Evolutionary conservation across 2,888 invertebrate species (phyloP), one percentile per base, ranked within the genome.

Genomic region (Vandiemenella viatica): DNA sequence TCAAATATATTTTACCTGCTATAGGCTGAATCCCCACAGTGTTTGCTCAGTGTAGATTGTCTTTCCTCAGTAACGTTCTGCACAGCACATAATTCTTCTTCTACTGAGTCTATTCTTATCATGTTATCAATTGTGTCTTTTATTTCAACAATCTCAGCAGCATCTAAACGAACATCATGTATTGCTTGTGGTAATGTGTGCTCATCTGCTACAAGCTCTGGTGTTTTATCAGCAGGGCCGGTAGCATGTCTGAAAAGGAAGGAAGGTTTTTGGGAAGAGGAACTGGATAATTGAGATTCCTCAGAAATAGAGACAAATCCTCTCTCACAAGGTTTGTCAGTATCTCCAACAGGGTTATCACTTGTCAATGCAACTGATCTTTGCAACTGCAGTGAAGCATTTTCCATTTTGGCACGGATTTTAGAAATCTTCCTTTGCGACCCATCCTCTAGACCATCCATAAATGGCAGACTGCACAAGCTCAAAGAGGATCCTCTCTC

Each of bases 21-120:
- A 68, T 87, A 87, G 48, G 87, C 87, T 21, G 87, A 87, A 67
- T 87, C 87, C 21, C 76, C 73, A 54, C 69, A 68, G 40, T 69
- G 59, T 55, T 71, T 70, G 45, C 58, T 56, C 50, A 37, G 60
- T 56, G 59, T 65, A 23, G 50, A 23, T 37, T 20, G 32, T 1
- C 45, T 17, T 26, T 37, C 37, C n/a, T 19, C 18, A 18, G 32
- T 38, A 8, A 5, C n/a, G 18, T 10, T 18, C 18, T 15, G 13
- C 17, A 16, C 38, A 38, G 5, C 8, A 10, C 16, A 8, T 37
- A 10, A n/a, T n/a, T n/a, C n/a, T n/a, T n/a, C n/a, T n/a, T n/a
- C n/a, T n/a, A n/a, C n/a, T n/a, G n/a, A n/a, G n/a, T 48, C 48
- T 13, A 15, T 37, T 10, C 41, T 41, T 43, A 37, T 23, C 16